Evolutionary conservation across 2,888 invertebrate genomes (phyloP).

Genomic region (Chrysolina haemoptera): DNA sequence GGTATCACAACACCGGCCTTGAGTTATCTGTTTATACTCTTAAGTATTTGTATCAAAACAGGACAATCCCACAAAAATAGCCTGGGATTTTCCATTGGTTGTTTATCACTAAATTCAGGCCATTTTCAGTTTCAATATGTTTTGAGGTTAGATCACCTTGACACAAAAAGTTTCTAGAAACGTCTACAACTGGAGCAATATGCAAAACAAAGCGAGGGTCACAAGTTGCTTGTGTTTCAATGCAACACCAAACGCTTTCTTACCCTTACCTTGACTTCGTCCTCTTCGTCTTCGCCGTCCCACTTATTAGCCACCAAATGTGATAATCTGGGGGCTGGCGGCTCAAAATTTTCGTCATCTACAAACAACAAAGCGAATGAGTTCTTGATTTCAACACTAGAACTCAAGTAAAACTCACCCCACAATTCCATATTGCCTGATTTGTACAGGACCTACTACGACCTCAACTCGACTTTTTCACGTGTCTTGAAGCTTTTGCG

Average conservation of each 20-base stretch:
- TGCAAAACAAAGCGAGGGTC: not conserved
- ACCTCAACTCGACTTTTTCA: conserved; percentile 59
- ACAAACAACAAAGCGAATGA: conserved; percentile 57
- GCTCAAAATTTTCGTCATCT: conserved; percentile 83
- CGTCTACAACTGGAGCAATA: not conserved
- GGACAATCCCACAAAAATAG: too few species aligned
- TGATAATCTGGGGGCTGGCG: conserved; percentile 73
- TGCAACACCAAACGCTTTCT: not conserved
- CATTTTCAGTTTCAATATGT: not conserved
- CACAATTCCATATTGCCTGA: conserved; percentile 67
- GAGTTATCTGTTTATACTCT: too few species aligned
- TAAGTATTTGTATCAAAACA: too few species aligned
- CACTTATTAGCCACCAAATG: conserved; percentile 81
- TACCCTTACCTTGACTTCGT: conserved; percentile 82
- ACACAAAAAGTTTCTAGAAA: conserved; percentile 8
- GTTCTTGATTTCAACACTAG: not conserved
- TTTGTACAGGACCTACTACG: conserved; percentile 38
- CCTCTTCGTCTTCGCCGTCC: conserved; percentile 92
- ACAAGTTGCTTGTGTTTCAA: not conserved
- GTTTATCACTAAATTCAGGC: not conserved
- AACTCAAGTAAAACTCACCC: conserved; percentile 60
- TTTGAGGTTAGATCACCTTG: conserved; percentile 12
- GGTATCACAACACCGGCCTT: too few species aligned
- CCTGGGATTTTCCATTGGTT: not conserved
- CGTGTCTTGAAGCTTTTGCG: conserved; percentile 58